Evolutionary conservation across 2,888 invertebrate species (phyloP), one percentile per base, ranked within the genome.

Genomic region (Melanostoma mellinum): DNA sequence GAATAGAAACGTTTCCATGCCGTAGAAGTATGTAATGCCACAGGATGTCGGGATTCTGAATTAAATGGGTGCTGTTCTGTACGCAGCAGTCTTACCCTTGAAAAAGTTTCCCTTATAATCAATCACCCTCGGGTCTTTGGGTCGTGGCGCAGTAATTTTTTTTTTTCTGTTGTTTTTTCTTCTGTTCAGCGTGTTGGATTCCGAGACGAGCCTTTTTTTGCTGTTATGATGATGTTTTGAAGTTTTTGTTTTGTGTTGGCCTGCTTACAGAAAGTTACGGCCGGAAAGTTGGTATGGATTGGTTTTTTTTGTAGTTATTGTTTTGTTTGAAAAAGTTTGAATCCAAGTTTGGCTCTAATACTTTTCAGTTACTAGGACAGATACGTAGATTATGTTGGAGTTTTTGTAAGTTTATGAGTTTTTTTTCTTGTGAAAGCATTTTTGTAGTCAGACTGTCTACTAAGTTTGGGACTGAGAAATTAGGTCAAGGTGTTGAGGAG

Each of bases 91-190:
- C 77, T 85, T 86, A 86, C 86, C 86, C 86, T 86, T 86, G 86
- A 86, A 86, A 85, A 81, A 74, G 76, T 85, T 85, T 78, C 78
- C 85, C 81, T 85, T 76, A 71, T 76, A 86, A 86, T 86, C 78
- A 81, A 78, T 85, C 78, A 86, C 75, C 78, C 85, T 86, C 73
- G 78, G 85, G 75, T 55, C 44, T 61, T 36, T 65, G n/a, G 73
- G 52, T 55, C 6, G 53, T 20, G 44, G 55, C 60, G 58, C 36
- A 40, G 6, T 4, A 6, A 50, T 4, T 2, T 36, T 32, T 32
- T 32, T 9, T 20, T 8, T 67, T 30, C 20, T 38, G 32, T 32
- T 56, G 10, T 20, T 48, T 32, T 60, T 42, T 20, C 4, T 42
- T 44, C 20, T 20, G 20, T 20, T 30, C 8, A 40, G 4, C 10